phyloP scores from a whole-genome alignment of 2,113 vertebrate species.

The Apodemus speciosus region DNA sequence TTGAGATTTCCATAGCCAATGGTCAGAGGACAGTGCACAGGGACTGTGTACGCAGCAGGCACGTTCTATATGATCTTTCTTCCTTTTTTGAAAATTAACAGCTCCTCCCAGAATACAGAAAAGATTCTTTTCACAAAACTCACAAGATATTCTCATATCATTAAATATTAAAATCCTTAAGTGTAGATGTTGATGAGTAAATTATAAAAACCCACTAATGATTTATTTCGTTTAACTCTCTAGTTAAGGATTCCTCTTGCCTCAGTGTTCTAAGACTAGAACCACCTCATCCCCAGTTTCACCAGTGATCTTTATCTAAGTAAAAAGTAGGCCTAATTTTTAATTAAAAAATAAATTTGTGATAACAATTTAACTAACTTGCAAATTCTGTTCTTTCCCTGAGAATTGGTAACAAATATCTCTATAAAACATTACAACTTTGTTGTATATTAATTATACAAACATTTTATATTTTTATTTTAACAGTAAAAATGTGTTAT shows the following conservation, averaged over 20 bases:
- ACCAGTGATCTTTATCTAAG: not conserved
- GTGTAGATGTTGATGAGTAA: not conserved
- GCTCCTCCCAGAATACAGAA: not conserved
- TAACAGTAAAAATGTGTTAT: not conserved
- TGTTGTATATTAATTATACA: not conserved
- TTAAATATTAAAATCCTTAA: not conserved
- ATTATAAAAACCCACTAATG: not conserved
- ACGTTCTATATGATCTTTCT: not conserved
- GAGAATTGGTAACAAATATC: not conserved
- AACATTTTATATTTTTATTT: not conserved
- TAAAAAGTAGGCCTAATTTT: not conserved
- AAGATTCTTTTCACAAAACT: not conserved
- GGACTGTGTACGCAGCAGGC: not conserved
- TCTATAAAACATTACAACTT: not conserved
- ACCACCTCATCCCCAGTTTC: not conserved
- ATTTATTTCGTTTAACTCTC: not conserved
- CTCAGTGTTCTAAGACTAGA: not conserved
- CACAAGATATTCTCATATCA: not conserved
- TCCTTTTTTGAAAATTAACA: not conserved
- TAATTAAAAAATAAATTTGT: not conserved
- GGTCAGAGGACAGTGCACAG: not conserved
- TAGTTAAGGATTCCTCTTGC: not conserved
- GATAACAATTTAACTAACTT: not conserved
- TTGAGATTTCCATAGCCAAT: slow-evolving; percentile 24
- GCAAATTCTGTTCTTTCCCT: not conserved